Percentiles rank a stretch among this genome's conserved stretches.
Conservation (phyloP, 2,797 vertebrate genomes). For the Trachops cirrhosus region DNA sequence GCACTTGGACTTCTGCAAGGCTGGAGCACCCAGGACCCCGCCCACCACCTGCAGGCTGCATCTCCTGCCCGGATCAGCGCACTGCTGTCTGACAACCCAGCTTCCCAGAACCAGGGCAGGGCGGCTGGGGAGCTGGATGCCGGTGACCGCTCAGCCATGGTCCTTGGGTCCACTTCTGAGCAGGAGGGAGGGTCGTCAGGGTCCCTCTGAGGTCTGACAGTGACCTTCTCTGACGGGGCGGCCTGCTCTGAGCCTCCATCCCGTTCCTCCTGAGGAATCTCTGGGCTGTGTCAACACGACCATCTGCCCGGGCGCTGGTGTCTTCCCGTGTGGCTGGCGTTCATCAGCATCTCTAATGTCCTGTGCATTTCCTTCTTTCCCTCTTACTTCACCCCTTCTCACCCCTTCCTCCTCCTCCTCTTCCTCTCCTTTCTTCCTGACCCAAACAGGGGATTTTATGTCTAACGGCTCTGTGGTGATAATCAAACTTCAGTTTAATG, state of each 20-base stretch:
- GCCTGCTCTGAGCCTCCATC: too few relatives aligned
- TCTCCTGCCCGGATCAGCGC: too few relatives aligned
- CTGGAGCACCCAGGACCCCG: accelerated
- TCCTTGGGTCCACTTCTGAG: too few relatives aligned
- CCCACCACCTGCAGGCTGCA: too few relatives aligned
- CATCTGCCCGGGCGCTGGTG: not conserved
- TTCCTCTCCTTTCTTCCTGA: not conserved
- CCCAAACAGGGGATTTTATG: not conserved
- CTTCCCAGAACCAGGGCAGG: too few relatives aligned
- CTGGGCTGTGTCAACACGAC: not conserved
- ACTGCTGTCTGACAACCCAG: too few relatives aligned
- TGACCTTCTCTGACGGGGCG: not conserved
- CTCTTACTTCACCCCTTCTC: not conserved
- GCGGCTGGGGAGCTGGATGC: too few relatives aligned
- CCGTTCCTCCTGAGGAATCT: accelerated
- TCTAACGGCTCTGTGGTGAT: not conserved
- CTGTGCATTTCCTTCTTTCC: not conserved
- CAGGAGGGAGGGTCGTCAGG: too few relatives aligned
- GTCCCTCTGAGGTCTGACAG: not conserved
- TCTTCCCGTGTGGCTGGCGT: not conserved
- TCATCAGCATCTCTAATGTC: accelerated
- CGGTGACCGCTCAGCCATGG: too few relatives aligned
- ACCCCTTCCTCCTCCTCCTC: not conserved
- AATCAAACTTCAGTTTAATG: not conserved
- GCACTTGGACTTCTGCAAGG: not conserved